These are phyloP conservation scores for Meganola albula DNA, from an alignment of 2,888 invertebrate genomes.

Conservation along the genomic window DNA sequence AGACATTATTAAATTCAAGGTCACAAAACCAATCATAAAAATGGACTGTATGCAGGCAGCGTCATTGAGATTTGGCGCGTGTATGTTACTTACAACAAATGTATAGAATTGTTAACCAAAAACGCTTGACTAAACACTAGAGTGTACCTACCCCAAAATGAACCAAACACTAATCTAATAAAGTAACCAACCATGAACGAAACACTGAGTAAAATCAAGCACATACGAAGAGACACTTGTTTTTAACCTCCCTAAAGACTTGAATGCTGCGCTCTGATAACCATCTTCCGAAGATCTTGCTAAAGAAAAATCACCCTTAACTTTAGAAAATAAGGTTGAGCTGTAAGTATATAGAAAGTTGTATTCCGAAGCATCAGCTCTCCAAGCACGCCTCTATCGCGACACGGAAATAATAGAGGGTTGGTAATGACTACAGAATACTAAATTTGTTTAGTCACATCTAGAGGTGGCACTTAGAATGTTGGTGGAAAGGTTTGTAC, in stretches of 20 bases:
- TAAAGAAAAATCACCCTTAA: conserved; percentile 22
- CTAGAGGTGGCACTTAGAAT: no score
- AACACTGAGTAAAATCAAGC: conserved; percentile 18
- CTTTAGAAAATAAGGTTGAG: neutral
- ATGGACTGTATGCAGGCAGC: no score
- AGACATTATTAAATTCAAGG: no score
- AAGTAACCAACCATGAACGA: conserved; percentile 22
- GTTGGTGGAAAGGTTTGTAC: no score
- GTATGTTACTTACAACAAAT: no score
- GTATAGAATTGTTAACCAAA: no score
- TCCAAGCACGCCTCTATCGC: conserved; percentile 38
- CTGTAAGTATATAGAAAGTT: conserved; percentile 20
- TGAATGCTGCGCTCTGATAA: conserved; percentile 36
- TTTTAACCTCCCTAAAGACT: conserved; percentile 43
- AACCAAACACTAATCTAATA: conserved; percentile 23
- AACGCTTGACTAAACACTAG: no score
- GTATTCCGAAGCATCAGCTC: conserved; percentile 41
- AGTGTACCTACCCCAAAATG: conserved; percentile 8
- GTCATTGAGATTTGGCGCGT: no score
- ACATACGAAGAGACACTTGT: conserved; percentile 35
- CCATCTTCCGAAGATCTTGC: conserved; percentile 13
- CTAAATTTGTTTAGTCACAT: no score
- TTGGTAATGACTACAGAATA: no score
- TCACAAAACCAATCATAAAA: no score
- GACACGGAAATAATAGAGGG: conserved; percentile 47